These are phyloP conservation scores for Drosophila mulleri DNA, from an alignment of 2,888 invertebrate species.

Conservation along the genomic window DNA sequence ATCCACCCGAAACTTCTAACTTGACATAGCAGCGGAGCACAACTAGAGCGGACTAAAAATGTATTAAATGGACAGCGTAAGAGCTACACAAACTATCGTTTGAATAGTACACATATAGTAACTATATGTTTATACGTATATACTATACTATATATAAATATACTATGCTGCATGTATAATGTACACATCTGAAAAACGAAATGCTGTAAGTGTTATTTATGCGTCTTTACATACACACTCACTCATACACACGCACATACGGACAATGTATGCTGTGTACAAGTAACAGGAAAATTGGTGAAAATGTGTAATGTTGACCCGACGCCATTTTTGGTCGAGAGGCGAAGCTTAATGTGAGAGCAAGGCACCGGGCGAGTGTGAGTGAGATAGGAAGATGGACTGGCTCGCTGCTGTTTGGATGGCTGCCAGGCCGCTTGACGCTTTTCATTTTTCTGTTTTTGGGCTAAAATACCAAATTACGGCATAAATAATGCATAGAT, in stretches of 20 bases:
- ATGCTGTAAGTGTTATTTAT: conserved; percentile 74
- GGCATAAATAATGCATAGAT: conserved; percentile 81
- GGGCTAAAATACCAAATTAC: conserved; percentile 81
- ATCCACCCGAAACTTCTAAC: too few relatives aligned
- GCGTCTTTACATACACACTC: conserved; percentile 59
- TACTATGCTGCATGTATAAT: conserved; percentile 28
- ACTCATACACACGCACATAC: conserved; percentile 9
- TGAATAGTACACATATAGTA: conserved; percentile 21
- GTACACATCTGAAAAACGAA: conserved; percentile 51
- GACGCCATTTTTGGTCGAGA: conserved; percentile 52
- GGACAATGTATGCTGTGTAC: conserved; percentile 11
- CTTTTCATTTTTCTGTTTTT: conserved; percentile 78
- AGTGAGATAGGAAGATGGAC: neutral
- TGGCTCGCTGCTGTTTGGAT: conserved; percentile 6
- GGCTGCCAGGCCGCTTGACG: conserved; percentile 59
- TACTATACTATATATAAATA: conserved; percentile 40
- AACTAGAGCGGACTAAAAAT: too few relatives aligned
- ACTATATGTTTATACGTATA: conserved; percentile 40
- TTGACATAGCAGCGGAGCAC: too few relatives aligned
- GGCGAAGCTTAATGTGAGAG: conserved; percentile 19
- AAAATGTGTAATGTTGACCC: conserved; percentile 76
- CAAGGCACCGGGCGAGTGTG: neutral
- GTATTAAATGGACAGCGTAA: conserved; percentile 20
- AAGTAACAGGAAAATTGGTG: conserved; percentile 47
- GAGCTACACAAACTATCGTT: neutral